phyloP scores from a whole-genome alignment of 64 coral and sea anemone species.

The Porites lutea region DNA sequence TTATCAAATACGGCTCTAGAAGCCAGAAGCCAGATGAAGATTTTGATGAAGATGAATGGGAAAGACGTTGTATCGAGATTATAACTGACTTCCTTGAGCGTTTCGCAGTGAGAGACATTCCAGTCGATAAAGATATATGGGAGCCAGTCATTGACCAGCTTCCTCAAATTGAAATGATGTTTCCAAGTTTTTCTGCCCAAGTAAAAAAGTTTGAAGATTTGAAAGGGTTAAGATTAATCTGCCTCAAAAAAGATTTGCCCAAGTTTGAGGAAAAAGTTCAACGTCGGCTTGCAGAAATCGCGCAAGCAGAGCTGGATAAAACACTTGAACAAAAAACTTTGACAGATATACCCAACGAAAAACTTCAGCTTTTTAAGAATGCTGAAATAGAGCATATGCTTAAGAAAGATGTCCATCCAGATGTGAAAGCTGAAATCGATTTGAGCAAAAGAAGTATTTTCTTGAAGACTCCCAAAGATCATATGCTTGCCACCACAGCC shows the following conservation, averaged over 20 bases:
- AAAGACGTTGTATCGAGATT: not conserved
- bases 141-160: not conserved
- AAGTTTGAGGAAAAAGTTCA: not conserved
- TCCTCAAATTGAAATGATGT: not conserved
- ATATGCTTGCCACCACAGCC: not conserved
- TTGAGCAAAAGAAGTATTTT: conserved; percentile 3
- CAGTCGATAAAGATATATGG: conserved; percentile 10
- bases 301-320: not conserved
- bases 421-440: not conserved
- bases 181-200: not conserved
- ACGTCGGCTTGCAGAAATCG: not conserved
- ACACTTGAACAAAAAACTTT: conserved; percentile 12
- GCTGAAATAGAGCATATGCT: not conserved
- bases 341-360: not conserved
- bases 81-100: not conserved
- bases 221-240: not conserved
- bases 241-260: not conserved
- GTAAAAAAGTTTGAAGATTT: conserved; percentile 1
- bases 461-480: not conserved
- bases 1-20: not conserved
- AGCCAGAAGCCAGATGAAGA: not conserved
- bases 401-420: not conserved
- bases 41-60: conserved; percentile 5
- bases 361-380: not conserved
- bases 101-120: not conserved